Evolutionary conservation across 2,797 vertebrate species (phyloP).

Genomic region (Channa striata): DNA sequence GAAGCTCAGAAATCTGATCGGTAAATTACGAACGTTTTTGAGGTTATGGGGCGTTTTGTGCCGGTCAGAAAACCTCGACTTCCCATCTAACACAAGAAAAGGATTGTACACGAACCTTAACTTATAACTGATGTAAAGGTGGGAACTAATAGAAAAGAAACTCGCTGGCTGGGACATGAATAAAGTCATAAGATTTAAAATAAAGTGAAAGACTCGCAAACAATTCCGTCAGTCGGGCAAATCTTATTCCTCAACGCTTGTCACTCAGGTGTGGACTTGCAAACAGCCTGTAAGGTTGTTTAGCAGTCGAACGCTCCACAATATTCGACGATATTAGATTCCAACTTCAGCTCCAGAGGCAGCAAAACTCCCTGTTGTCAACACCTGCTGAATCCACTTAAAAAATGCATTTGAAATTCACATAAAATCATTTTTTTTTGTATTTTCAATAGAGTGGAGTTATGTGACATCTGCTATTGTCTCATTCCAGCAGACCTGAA

Average conservation of each 20-base stretch:
- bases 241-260: constrained; percentile 5
- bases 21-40: too few relatives aligned
- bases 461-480: too few relatives aligned
- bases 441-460: too few relatives aligned
- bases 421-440: too few relatives aligned
- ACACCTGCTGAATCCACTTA: background rate
- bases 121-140: background rate
- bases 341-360: background rate
- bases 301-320: background rate
- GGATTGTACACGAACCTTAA: too few relatives aligned
- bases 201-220: background rate
- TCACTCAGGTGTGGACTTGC: constrained; percentile 12
- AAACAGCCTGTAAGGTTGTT: constrained; percentile 10
- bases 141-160: background rate
- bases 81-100: background rate
- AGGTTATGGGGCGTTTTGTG: background rate
- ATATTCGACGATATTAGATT: constrained; percentile 1
- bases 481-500: too few relatives aligned
- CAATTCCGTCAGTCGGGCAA: constrained; percentile 1
- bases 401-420: too few relatives aligned
- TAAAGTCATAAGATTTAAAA: background rate
- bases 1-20: too few relatives aligned
- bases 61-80: too few relatives aligned
- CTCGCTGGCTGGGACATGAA: background rate
- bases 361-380: background rate